Evolutionary conservation across 2,888 invertebrate species (phyloP).

Genomic region (Pammene aurita): DNA sequence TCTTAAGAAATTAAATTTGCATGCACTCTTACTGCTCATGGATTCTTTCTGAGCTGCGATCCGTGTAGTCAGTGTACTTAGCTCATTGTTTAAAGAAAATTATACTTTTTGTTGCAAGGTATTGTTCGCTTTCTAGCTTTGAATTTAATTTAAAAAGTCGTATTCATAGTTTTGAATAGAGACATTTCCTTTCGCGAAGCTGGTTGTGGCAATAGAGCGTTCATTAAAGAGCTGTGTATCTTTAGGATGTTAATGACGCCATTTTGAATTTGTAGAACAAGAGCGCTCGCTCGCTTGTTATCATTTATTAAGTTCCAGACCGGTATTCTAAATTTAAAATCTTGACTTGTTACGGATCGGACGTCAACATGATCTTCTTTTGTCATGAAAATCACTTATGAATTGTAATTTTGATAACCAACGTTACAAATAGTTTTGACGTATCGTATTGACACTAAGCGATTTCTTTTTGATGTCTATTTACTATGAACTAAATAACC

Average conservation of each 20-base stretch:
- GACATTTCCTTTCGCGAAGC: background rate
- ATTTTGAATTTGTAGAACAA: background rate
- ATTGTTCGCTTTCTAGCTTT: background rate
- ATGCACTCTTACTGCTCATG: conserved; percentile 36
- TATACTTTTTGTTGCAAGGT: conserved; percentile 19
- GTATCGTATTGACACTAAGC: too few species aligned
- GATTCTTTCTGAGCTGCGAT: conserved; percentile 32
- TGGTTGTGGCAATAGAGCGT: background rate
- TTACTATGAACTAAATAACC: too few species aligned
- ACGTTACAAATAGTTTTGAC: too few species aligned
- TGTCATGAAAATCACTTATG: too few species aligned
- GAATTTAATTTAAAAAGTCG: background rate
- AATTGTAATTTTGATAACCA: too few species aligned
- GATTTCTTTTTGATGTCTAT: too few species aligned
- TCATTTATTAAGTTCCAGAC: too few species aligned
- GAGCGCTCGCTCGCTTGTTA: too few species aligned
- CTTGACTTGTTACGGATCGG: too few species aligned
- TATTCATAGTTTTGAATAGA: background rate
- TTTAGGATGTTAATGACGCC: background rate
- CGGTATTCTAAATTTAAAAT: too few species aligned
- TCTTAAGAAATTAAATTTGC: conserved; percentile 42
- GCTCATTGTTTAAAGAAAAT: conserved; percentile 31
- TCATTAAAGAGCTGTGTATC: background rate
- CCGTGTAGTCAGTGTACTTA: conserved; percentile 35
- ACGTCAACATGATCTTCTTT: too few species aligned